These are phyloP conservation scores for Epistrophella euchroma DNA, from an alignment of 2,888 invertebrate genomes.

Conservation along the genomic window DNA sequence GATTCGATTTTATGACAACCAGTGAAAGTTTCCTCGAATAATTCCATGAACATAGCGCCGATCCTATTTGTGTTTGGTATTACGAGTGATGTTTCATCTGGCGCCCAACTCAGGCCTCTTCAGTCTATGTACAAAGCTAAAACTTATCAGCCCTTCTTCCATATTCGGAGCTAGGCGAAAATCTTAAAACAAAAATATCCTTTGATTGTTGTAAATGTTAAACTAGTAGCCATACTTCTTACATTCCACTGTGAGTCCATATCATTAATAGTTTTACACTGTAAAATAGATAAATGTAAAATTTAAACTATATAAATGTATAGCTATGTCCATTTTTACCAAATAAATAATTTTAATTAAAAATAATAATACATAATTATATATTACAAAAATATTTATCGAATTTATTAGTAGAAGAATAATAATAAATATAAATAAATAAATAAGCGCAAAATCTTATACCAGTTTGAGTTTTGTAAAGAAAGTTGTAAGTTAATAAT, in stretches of 20 bases:
- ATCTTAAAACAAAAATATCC: slow-evolving; percentile 11
- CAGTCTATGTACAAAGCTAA: slow-evolving; percentile 73
- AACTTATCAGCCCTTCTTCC: slow-evolving; percentile 67
- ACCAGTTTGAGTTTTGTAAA: slow-evolving; percentile 67
- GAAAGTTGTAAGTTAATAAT: slow-evolving; percentile 43
- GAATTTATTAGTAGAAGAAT: slow-evolving; percentile 72
- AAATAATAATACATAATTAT: slow-evolving; percentile 17
- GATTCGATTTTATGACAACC: slow-evolving; percentile 61
- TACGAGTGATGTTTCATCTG: slow-evolving; percentile 13
- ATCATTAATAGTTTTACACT: slow-evolving; percentile 70
- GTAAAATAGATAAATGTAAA: slow-evolving; percentile 35
- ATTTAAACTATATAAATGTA: slow-evolving; percentile 20
- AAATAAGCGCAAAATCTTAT: slow-evolving; percentile 46
- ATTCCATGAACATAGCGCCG: slow-evolving; percentile 20
- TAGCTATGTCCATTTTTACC: slow-evolving; percentile 74
- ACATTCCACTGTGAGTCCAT: slow-evolving; percentile 69
- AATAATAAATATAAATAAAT: slow-evolving; percentile 18
- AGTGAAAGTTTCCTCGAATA: slow-evolving; percentile 70
- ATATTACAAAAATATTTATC: slow-evolving; percentile 59
- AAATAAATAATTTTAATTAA: slow-evolving; percentile 50
- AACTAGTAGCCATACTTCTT: slow-evolving; percentile 67
- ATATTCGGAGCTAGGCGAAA: not conserved
- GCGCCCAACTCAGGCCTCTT: slow-evolving; percentile 51
- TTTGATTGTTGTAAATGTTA: slow-evolving; percentile 70
- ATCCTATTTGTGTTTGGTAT: slow-evolving; percentile 5